phyloP scores from a whole-genome alignment of 2,797 vertebrate species.

The Enteromius unitaeniatus region DNA sequence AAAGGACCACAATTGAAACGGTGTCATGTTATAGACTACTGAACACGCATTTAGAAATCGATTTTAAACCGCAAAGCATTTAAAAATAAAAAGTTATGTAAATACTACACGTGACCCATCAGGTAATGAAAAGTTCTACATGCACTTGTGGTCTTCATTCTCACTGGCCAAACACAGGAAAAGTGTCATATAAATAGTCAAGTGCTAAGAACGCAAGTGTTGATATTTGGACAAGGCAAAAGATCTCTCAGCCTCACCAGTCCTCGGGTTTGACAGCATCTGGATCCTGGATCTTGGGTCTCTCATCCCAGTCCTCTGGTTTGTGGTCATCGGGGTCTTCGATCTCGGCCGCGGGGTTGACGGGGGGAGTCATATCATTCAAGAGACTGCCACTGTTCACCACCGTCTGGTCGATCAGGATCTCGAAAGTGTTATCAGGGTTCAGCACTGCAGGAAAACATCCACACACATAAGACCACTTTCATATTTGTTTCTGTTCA shows the following conservation, averaged over 20 bases:
- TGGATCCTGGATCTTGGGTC: constrained; percentile 94
- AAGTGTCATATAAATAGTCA: neutral
- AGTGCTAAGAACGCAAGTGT: neutral
- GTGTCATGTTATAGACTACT: neutral
- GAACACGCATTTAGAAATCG: neutral
- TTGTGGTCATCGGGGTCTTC: constrained; percentile 95
- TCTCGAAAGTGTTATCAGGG: constrained; percentile 94
- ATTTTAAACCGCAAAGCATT: neutral
- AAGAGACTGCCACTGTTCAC: constrained; percentile 94
- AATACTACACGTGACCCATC: neutral
- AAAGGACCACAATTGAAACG: neutral
- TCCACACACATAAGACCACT: neutral
- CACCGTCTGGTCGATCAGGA: constrained; percentile 91
- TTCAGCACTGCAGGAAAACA: constrained; percentile 85
- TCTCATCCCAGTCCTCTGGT: constrained; percentile 98
- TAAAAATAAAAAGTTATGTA: neutral
- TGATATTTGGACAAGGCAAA: neutral
- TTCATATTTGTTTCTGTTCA: neutral
- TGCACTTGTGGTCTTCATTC: neutral
- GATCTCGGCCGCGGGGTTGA: constrained; percentile 93
- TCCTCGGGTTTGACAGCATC: constrained; percentile 94
- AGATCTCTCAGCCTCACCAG: constrained; percentile 73
- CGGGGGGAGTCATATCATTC: constrained; percentile 89
- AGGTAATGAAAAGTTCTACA: neutral
- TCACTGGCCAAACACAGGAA: neutral